These are phyloP conservation scores for Catocala sponsa DNA, from an alignment of 2,888 invertebrate genomes.

Conservation along the genomic window DNA sequence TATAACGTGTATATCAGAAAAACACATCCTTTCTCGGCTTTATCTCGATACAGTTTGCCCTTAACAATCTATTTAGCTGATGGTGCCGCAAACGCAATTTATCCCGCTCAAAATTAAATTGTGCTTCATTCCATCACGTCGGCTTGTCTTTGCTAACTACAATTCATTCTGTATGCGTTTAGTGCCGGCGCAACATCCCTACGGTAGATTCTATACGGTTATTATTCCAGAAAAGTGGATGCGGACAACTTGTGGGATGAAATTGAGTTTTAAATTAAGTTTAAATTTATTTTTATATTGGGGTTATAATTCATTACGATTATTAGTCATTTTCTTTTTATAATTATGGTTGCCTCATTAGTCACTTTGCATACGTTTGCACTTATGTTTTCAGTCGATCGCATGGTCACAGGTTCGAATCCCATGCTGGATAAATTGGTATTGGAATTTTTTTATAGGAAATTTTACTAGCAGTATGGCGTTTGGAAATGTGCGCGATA, in stretches of 20 bases:
- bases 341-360: no score
- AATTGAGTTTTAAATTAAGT: no score
- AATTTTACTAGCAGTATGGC: no score
- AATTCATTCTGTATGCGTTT: constrained; percentile 48
- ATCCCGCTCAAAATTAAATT: constrained; percentile 62
- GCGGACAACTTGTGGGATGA: not conserved
- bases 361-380: no score
- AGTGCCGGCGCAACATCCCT: constrained; percentile 16
- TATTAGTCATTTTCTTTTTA: no score
- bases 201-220: constrained; percentile 22
- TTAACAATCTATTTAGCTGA: constrained; percentile 58
- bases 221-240: constrained; percentile 7
- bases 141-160: constrained; percentile 42
- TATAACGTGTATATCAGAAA: not conserved
- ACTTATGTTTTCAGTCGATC: no score
- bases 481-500: no score
- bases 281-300: no score
- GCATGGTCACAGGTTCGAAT: no score
- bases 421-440: no score
- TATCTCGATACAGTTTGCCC: constrained; percentile 39
- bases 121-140: constrained; percentile 46
- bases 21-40: not conserved
- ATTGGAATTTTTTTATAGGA: no score
- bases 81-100: constrained; percentile 58
- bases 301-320: no score